Evolutionary conservation across 2,113 vertebrate species (phyloP), one percentile per base, ranked within the genome.

Genomic region (Heterochromis multidens): DNA sequence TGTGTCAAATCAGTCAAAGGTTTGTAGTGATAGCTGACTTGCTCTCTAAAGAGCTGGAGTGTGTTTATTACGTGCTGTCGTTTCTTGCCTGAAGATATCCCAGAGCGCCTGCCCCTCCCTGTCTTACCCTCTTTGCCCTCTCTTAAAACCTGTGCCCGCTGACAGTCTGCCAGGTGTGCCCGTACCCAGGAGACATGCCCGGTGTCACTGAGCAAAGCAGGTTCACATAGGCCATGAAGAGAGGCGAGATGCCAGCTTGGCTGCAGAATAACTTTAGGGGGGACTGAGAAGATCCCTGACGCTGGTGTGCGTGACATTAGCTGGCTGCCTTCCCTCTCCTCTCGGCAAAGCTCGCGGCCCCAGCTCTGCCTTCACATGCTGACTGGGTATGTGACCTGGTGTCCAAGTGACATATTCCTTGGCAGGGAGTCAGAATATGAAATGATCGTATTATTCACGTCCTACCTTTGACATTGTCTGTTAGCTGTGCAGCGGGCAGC

Each of bases 141-240:
- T 89, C 78, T 88, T 65, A 90, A 87, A 94, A 85, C 90, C 84
- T 87, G 89, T 57, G 88, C 80, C 89, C 37, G 52, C 85, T 94
- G 94, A 96, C 95, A 95, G 93, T 87, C 80, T 85, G 90, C 94
- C 95, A 96, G 95, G 93, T 96, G 95, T 85, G 94, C 86, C 89
- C 80, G 40, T 77, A 89, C 96, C 95, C 94, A 87, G 84, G 95
- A 94, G 95, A 95, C 91, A 60, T 83, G 91, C 81, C 94, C 90
- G 23, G 88, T 94, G 92, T 94, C 91, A 94, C 82, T 54, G 27
- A 87, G 91, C 90, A 56, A 84, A 92, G 88, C 77, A 33, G 80
- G 81, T 91, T 89, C 85, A 78, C 80, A 5, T 79, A 65, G 93
- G 84, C 85, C 25, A 52, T 6, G 60, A 85, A 85, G 83, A 80